A percentile compares a stretch with the other conserved stretches of the same genome.
These are phyloP conservation scores for Danionella dracula DNA, from an alignment of 2,797 vertebrate species.

Conservation along the genomic window DNA sequence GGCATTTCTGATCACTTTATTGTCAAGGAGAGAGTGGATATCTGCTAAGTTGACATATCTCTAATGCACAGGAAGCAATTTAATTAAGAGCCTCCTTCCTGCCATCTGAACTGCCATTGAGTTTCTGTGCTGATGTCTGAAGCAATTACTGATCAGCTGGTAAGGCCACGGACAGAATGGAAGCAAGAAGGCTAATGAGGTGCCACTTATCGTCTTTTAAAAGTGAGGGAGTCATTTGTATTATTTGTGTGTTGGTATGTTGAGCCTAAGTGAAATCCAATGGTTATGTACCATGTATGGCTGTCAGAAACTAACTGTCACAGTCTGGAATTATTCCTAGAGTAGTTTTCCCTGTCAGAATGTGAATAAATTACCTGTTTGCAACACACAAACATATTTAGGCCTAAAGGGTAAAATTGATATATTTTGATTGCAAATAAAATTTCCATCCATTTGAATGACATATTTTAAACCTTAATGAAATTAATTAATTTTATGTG, in stretches of 20 bases:
- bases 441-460: too few relatives aligned
- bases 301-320: too few relatives aligned
- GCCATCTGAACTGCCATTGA: background rate
- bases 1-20: slow-evolving; percentile 3
- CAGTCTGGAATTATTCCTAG: too few relatives aligned
- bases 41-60: slow-evolving; percentile 21
- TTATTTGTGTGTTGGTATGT: background rate
- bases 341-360: too few relatives aligned
- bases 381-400: too few relatives aligned
- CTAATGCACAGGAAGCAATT: slow-evolving; percentile 27
- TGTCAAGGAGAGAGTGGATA: slow-evolving; percentile 6
- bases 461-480: too few relatives aligned
- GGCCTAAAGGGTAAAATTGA: too few relatives aligned
- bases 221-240: background rate
- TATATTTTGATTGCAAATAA: too few relatives aligned
- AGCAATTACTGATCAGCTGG: background rate
- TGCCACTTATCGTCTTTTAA: background rate
- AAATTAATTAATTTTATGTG: too few relatives aligned
- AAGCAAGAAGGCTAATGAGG: background rate
- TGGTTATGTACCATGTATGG: too few relatives aligned
- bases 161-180: background rate
- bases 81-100: slow-evolving; percentile 8
- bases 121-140: background rate
- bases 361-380: too few relatives aligned
- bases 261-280: too few relatives aligned